phyloP scores from a whole-genome alignment of 2,888 invertebrate species.

The Laspeyria flexula region DNA sequence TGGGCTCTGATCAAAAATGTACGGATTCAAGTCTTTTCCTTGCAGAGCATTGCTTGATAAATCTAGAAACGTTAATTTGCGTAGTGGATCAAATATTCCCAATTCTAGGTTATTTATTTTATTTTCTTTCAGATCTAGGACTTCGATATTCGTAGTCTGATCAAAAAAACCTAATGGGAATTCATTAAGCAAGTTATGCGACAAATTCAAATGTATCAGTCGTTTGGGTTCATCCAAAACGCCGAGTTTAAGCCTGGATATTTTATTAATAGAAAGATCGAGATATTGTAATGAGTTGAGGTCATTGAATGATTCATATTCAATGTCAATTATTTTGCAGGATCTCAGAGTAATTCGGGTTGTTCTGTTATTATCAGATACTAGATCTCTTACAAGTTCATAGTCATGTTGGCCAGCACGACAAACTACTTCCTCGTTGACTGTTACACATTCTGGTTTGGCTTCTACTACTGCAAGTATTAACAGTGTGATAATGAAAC shows the following conservation, averaged over 20 bases:
- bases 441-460: conserved; percentile 39
- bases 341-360: conserved; percentile 43
- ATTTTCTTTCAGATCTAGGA: conserved; percentile 49
- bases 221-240: conserved; percentile 42
- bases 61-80: conserved; percentile 46
- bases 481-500: conserved; percentile 3
- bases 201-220: conserved; percentile 42
- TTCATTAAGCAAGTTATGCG: conserved; percentile 42
- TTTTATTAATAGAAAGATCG: conserved; percentile 49
- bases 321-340: conserved; percentile 51
- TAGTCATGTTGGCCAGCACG: conserved; percentile 41
- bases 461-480: conserved; percentile 25
- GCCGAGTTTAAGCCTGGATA: conserved; percentile 40
- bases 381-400: conserved; percentile 47
- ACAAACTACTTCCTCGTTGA: conserved; percentile 38
- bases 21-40: conserved; percentile 51
- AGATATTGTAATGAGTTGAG: conserved; percentile 38
- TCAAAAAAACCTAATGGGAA: conserved; percentile 46
- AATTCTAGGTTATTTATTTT: conserved; percentile 37
- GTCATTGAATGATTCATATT: conserved; percentile 45
- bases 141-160: conserved; percentile 36
- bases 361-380: conserved; percentile 53
- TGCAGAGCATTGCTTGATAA: conserved; percentile 57
- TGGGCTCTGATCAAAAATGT: conserved; percentile 41
- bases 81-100: conserved; percentile 42